Evolutionary conservation across 2,888 invertebrate genomes (phyloP).

Genomic region (Eutolmus rufibarbis): DNA sequence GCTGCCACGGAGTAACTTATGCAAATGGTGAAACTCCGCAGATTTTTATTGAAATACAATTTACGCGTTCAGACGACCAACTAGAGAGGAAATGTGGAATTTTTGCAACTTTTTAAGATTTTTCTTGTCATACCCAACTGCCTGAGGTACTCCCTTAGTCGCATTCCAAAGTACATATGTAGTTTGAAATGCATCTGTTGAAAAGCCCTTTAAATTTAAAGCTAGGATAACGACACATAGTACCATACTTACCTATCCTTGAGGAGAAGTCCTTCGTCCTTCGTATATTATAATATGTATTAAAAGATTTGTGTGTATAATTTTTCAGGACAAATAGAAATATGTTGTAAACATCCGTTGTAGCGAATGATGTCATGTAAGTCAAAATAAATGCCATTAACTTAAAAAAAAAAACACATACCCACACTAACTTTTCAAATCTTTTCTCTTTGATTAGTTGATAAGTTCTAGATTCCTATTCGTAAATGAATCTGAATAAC

Average conservation of each 20-base stretch:
- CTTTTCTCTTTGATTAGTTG: no score
- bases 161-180: not conserved
- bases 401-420: no score
- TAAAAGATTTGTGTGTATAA: no score
- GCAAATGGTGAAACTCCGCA: not conserved
- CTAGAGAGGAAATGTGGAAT: not conserved
- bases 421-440: no score
- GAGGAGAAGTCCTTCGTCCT: not conserved
- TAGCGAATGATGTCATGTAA: no score
- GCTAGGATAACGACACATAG: not conserved
- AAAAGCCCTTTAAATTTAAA: not conserved
- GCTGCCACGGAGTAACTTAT: not conserved
- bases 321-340: no score
- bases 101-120: not conserved
- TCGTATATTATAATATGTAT: no score
- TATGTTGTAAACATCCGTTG: no score
- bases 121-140: not conserved
- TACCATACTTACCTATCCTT: not conserved
- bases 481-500: no score
- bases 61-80: not conserved
- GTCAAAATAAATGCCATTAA: no score
- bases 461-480: no score
- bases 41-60: not conserved
- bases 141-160: not conserved
- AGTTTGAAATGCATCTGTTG: not conserved